Conservation (phyloP, 2,888 invertebrate species). For the Coelinius sp. region DNA sequence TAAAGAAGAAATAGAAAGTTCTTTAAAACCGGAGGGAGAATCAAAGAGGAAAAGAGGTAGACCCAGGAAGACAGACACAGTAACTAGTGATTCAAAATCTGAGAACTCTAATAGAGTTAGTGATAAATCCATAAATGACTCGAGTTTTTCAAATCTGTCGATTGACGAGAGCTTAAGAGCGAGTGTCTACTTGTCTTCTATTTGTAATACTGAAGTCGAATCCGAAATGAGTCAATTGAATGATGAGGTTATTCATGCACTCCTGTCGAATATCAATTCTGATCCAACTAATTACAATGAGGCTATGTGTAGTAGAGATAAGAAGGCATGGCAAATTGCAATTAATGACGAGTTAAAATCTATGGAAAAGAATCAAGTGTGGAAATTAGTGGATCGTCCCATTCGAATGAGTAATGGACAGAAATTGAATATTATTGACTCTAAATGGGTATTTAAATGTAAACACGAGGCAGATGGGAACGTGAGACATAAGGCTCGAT, state of each 20-base stretch:
- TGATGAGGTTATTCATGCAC: background rate
- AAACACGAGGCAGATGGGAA: too few species aligned
- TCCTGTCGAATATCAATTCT: constrained; percentile 36
- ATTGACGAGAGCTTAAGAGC: too few species aligned
- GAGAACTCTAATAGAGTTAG: constrained; percentile 16
- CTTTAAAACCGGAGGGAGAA: background rate
- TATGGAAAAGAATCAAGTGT: background rate
- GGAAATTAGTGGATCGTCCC: background rate
- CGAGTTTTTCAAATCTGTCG: too few species aligned
- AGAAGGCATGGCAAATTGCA: background rate
- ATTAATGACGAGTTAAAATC: background rate
- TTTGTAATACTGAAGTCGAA: background rate
- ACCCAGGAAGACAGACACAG: background rate
- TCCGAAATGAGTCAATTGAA: constrained; percentile 1
- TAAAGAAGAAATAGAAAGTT: background rate
- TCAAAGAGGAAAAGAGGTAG: constrained; percentile 24
- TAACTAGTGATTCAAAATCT: background rate
- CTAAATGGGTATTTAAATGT: background rate
- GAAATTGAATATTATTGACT: background rate
- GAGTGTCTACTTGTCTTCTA: too few species aligned
- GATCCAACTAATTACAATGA: constrained; percentile 28
- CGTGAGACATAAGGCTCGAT: too few species aligned
- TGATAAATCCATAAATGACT: constrained; percentile 26
- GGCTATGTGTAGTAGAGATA: constrained; percentile 34
- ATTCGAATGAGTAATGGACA: background rate